Percentiles rank a stretch among this genome's conserved stretches.
Evolutionary conservation across 92 coral and sea anemone species (phyloP).

Genomic region (Porites cylindrica): DNA sequence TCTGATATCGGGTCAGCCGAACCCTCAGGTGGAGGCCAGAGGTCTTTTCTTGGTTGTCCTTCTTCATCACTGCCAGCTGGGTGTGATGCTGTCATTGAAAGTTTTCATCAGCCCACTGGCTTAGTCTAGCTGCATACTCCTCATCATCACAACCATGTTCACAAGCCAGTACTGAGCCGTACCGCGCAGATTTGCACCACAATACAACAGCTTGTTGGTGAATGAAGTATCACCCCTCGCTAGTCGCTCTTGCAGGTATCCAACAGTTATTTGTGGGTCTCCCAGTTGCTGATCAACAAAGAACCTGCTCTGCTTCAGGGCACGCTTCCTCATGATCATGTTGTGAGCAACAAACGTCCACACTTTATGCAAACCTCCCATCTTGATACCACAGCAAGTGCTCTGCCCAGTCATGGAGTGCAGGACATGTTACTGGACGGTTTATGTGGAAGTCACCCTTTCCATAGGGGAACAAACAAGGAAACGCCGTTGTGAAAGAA

Average conservation of each 20-base stretch:
- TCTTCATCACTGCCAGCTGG: too few species aligned
- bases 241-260: constrained; percentile 24
- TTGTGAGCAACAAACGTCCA: constrained; percentile 57
- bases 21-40: constrained; percentile 6
- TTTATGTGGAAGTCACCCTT: constrained; percentile 47
- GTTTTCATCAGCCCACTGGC: too few species aligned
- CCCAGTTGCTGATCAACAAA: too few species aligned
- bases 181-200: not conserved
- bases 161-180: too few species aligned
- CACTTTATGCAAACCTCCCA: constrained; percentile 45
- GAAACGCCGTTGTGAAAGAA: not conserved
- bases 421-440: constrained; percentile 44
- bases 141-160: too few species aligned
- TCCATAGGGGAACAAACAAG: too few species aligned
- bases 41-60: too few species aligned
- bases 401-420: constrained; percentile 46
- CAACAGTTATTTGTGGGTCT: too few species aligned
- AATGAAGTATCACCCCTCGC: constrained; percentile 47
- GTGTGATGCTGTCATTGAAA: too few species aligned
- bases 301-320: too few species aligned
- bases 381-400: constrained; percentile 10
- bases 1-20: too few species aligned
- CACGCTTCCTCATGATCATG: not conserved
- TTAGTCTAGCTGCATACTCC: too few species aligned
- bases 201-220: constrained; percentile 39